Evolutionary conservation across 2,888 invertebrate species (phyloP).

Genomic region (Nebria brevicollis): DNA sequence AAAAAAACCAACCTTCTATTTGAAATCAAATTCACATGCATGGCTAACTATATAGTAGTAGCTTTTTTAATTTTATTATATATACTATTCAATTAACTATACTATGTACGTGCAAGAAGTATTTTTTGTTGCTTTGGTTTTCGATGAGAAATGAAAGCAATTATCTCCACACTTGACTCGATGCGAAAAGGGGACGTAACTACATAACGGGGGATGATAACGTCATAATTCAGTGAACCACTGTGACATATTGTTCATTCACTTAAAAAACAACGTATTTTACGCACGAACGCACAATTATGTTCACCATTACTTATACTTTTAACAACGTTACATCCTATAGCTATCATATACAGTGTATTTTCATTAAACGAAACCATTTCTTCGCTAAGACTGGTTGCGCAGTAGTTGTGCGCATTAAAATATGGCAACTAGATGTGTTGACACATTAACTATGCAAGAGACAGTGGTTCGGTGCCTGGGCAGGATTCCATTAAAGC

Average conservation of each 20-base stretch:
- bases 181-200: constrained; percentile 20
- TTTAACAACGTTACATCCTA: neutral
- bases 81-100: no score
- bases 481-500: no score
- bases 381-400: no score
- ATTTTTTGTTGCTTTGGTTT: no score
- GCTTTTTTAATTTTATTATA: no score
- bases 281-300: neutral
- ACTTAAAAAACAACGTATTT: neutral
- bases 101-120: no score
- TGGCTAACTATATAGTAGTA: neutral
- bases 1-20: neutral
- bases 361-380: no score
- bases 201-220: constrained; percentile 34
- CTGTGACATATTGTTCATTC: constrained; percentile 33
- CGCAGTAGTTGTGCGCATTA: no score
- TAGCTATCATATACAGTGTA: no score
- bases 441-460: no score
- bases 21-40: neutral
- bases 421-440: no score
- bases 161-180: constrained; percentile 44
- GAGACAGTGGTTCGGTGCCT: no score
- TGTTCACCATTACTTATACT: neutral
- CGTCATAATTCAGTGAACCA: constrained; percentile 37
- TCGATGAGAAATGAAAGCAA: constrained; percentile 46